Evolutionary conservation across 2,113 vertebrate species (phyloP).

Genomic region (Electrona antarctica): DNA sequence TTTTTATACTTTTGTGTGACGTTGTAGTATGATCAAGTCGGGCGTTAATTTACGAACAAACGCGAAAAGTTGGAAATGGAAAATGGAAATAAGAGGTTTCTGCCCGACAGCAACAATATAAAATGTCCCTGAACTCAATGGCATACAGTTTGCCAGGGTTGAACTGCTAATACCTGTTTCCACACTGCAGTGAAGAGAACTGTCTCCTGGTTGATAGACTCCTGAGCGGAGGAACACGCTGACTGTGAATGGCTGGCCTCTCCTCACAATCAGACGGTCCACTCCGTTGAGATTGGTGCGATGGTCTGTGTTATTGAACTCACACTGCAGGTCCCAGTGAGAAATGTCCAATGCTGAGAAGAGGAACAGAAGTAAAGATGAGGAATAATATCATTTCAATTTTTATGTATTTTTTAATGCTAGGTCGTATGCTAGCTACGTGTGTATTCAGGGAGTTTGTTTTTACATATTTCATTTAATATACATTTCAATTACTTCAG

Average conservation of each 20-base stretch:
- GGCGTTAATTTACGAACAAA: no score
- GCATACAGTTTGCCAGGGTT: no score
- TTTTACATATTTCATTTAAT: no score
- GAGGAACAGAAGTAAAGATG: not conserved
- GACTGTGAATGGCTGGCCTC: constrained; percentile 86
- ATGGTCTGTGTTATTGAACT: constrained; percentile 85
- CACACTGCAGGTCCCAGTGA: constrained; percentile 81
- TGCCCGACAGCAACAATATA: not conserved
- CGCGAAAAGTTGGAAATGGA: no score
- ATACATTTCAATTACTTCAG: no score
- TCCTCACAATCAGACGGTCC: constrained; percentile 83
- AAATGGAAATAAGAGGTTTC: not conserved
- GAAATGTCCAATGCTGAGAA: constrained; percentile 83
- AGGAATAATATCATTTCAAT: no score
- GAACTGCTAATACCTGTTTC: constrained; percentile 81
- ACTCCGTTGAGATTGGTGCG: constrained; percentile 80
- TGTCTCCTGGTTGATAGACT: constrained; percentile 77
- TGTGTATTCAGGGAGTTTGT: no score
- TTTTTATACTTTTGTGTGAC: no score
- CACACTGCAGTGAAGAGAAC: constrained; percentile 77
- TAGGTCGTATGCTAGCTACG: no score
- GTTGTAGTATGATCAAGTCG: no score
- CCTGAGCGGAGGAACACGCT: constrained; percentile 83
- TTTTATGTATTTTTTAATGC: no score
- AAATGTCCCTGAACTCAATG: not conserved